These are phyloP conservation scores for Hydrolagus affinis DNA, from an alignment of 2,113 vertebrate genomes.

Conservation along the genomic window DNA sequence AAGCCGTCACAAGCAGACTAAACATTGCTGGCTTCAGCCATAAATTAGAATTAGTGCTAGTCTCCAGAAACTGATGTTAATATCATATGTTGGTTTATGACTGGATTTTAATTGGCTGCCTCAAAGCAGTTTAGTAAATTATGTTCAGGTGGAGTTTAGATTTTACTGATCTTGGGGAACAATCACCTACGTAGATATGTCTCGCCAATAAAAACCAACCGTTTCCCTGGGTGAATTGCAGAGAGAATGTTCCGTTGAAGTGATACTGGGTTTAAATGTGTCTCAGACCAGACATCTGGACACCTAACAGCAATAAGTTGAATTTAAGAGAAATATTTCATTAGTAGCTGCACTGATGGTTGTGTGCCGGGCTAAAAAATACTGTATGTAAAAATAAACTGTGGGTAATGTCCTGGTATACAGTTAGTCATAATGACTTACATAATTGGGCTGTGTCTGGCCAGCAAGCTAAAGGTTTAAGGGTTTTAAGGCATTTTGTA, in stretches of 20 bases:
- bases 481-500: not conserved
- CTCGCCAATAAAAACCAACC: no score
- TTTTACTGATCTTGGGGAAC: not conserved
- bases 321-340: not conserved
- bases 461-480: not conserved
- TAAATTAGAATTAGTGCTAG: not conserved
- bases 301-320: not conserved
- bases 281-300: not conserved
- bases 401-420: not conserved
- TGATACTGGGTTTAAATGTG: not conserved
- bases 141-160: not conserved
- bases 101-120: not conserved
- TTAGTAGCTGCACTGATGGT: not conserved
- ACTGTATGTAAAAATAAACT: not conserved
- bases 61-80: not conserved
- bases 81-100: no score
- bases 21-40: not conserved
- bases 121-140: not conserved
- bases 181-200: not conserved
- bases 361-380: not conserved
- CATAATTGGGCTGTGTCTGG: not conserved
- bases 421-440: not conserved
- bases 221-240: not conserved
- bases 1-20: not conserved
- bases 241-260: not conserved